These are phyloP conservation scores for Cryptus viduatorius DNA, from an alignment of 2,888 invertebrate species.

Conservation along the genomic window DNA sequence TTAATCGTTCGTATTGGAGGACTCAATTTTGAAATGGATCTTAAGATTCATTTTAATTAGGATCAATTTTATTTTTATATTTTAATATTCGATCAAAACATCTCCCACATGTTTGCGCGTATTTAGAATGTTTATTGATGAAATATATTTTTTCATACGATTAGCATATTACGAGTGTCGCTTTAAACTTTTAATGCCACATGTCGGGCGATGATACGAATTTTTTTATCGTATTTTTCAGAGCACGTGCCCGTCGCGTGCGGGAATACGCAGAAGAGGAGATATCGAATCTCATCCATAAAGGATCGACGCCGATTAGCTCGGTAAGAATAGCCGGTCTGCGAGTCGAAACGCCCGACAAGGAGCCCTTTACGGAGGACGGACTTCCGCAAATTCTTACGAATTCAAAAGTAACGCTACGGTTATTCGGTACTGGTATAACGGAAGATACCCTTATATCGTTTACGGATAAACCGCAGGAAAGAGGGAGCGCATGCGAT, in stretches of 20 bases:
- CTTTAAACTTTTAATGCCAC: not conserved
- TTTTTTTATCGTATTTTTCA: slow-evolving; percentile 56
- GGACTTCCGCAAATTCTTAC: slow-evolving; percentile 91
- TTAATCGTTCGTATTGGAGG: not conserved
- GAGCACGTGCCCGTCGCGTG: slow-evolving; percentile 71
- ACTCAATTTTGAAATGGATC: not conserved
- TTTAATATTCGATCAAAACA: not conserved
- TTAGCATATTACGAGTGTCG: not conserved
- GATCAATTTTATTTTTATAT: not conserved
- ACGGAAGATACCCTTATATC: slow-evolving; percentile 89
- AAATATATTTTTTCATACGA: not conserved
- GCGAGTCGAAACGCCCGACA: slow-evolving; percentile 87
- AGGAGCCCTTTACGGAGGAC: slow-evolving; percentile 86
- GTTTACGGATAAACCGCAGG: slow-evolving; percentile 88
- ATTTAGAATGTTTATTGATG: not conserved
- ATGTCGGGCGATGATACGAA: not conserved
- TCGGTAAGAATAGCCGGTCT: slow-evolving; percentile 86
- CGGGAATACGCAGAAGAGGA: slow-evolving; percentile 67
- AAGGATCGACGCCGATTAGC: slow-evolving; percentile 23
- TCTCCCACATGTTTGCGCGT: not conserved
- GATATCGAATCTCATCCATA: slow-evolving; percentile 8
- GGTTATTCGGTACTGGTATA: slow-evolving; percentile 91
- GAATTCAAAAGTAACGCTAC: slow-evolving; percentile 87
- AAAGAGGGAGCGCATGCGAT: slow-evolving; percentile 88
- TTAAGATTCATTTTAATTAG: not conserved